Base-by-base conservation (phyloP, 2,113 vertebrate species). In the Urocynchramus pylzowi region DNA sequence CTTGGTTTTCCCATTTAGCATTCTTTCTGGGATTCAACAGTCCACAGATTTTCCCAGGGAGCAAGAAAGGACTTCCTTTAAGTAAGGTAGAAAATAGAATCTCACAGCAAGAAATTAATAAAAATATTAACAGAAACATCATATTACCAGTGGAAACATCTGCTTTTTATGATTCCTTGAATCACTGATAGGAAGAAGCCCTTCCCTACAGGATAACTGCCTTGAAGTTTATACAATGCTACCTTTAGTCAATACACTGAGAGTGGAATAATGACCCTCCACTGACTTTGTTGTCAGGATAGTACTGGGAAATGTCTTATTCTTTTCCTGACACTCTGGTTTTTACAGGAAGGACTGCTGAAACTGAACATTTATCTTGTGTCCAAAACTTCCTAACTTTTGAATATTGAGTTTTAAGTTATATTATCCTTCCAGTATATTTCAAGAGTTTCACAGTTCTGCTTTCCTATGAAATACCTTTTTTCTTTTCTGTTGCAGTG, bases 1-100 rank as follows among this genome's bases (percentile, higher is more conserved):
- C 82, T 31, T 84, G 84, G 91, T 98, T 99, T 87, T 99, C 99
- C 99, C 99, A 99, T 84, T 99, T 99, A 16, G 98, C 98, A 70
- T 98, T 98, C 96, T 98, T 98, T 45, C 85, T 98, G 53, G 98
- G 97, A 80, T 99, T 98, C 31, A 99, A 82, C 22, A 97, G 96
- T 41, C 96, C 99, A 75, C 99, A 99, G 92, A 96, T 98, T 87
- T 98, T 97, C 9, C 98, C 99, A 17, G 99, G 98, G 33, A 98
- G 96, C 14, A 96, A 81, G n/a, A 98, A 99, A 20, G 99, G 99
- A 73, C 98, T 98, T 94, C 99, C 99, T 99, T 93, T 90, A 53
- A 89, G 71, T 91, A 85, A 97, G 37, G 73, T 27, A 84, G 26
- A 90, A 79, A 89, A 89, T 3, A 73, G 33, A 54, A 39, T 71